phyloP scores from a whole-genome alignment of 2,888 invertebrate genomes.

The Xanthia togata region DNA sequence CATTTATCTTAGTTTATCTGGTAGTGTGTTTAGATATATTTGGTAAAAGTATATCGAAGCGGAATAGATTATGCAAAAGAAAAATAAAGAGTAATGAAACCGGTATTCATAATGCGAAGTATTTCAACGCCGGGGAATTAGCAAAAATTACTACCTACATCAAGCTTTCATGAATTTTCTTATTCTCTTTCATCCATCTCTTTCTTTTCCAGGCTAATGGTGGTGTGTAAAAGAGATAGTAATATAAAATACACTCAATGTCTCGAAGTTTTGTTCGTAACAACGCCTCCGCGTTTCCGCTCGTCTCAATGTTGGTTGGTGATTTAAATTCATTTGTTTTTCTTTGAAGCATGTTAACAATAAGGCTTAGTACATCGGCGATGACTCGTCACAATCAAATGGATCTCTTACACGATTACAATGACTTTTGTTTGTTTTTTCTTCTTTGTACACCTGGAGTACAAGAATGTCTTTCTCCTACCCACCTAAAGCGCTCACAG shows the following conservation, averaged over 20 bases:
- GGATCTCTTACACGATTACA: constrained; percentile 80
- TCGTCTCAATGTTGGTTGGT: constrained; percentile 66
- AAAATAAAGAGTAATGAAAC: constrained; percentile 52
- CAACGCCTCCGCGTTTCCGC: constrained; percentile 72
- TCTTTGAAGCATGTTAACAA: constrained; percentile 76
- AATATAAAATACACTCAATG: constrained; percentile 58
- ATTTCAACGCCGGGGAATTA: constrained; percentile 54
- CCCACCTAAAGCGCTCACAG: constrained; percentile 4
- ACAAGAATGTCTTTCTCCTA: constrained; percentile 22
- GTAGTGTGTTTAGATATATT: constrained; percentile 31
- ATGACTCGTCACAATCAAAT: constrained; percentile 78
- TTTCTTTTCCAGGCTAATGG: constrained; percentile 35
- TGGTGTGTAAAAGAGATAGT: constrained; percentile 61
- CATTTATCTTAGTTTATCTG: constrained; percentile 48
- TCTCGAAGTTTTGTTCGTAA: constrained; percentile 66
- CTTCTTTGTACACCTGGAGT: constrained; percentile 52
- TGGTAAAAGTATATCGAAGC: constrained; percentile 17
- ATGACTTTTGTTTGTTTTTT: constrained; percentile 81
- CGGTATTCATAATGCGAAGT: constrained; percentile 46
- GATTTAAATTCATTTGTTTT: constrained; percentile 76
- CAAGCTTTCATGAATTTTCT: constrained; percentile 65
- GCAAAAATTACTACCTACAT: constrained; percentile 59
- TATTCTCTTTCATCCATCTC: constrained; percentile 53
- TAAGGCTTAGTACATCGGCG: constrained; percentile 76
- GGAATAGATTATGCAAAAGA: constrained; percentile 44